phyloP scores from a whole-genome alignment of 2,113 vertebrate genomes.

The human (Homo sapiens) region GRCh38 chr16:78509501-78510000 shows the following conservation, averaged over 20 bases:
- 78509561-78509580: rapidly evolving
- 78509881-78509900: no score
- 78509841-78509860: no score
- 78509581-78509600: rapidly evolving
- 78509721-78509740: not conserved
- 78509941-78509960: no score
- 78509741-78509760: not conserved
- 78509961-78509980: no score
- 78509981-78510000: no score
- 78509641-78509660: not conserved
- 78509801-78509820: not conserved
- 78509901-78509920: no score
- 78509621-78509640: not conserved
- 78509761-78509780: not conserved
- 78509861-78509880: no score
- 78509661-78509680: not conserved
- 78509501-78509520: not conserved
- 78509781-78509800: not conserved
- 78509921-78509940: no score
- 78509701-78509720: not conserved
- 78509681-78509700: not conserved
- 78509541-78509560: not conserved
- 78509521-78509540: not conserved
- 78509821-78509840: no score
- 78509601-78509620: not conserved